phyloP scores from a whole-genome alignment of 2,888 invertebrate species.

The Orthosia gracilis region DNA sequence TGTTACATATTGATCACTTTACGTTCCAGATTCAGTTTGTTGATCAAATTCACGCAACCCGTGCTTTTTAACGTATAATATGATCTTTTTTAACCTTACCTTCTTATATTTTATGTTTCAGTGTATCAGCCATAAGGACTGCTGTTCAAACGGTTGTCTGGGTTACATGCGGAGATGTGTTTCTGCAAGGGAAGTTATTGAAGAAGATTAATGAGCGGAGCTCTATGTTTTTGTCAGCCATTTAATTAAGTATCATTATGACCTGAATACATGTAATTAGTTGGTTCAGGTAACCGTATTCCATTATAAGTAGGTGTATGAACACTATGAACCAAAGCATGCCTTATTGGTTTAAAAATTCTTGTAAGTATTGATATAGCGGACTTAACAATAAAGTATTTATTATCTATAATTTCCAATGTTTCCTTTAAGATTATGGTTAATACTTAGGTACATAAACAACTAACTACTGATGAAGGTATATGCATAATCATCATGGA shows the following conservation, averaged over 20 bases:
- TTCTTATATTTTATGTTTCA: slow-evolving; percentile 60
- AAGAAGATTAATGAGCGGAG: not conserved
- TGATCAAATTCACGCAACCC: too few relatives aligned
- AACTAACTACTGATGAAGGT: not conserved
- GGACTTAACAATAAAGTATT: slow-evolving; percentile 19
- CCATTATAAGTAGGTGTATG: not conserved
- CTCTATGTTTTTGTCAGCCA: too few relatives aligned
- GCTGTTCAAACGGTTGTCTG: slow-evolving; percentile 80
- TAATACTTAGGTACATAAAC: not conserved
- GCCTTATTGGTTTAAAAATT: not conserved
- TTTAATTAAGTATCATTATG: not conserved
- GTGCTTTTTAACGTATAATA: too few relatives aligned
- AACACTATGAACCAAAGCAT: not conserved
- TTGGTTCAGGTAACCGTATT: not conserved
- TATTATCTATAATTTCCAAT: slow-evolving; percentile 2
- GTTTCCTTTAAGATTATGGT: slow-evolving; percentile 1
- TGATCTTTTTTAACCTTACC: not conserved
- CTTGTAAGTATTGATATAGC: not conserved
- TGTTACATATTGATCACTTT: too few relatives aligned
- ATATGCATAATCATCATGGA: too few relatives aligned
- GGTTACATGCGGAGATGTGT: slow-evolving; percentile 82
- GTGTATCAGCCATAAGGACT: slow-evolving; percentile 80
- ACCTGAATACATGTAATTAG: not conserved
- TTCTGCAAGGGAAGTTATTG: slow-evolving; percentile 58
- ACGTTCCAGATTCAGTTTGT: too few relatives aligned